Conservation (phyloP, 2,888 invertebrate genomes). For the Cosmia trapezina region DNA sequence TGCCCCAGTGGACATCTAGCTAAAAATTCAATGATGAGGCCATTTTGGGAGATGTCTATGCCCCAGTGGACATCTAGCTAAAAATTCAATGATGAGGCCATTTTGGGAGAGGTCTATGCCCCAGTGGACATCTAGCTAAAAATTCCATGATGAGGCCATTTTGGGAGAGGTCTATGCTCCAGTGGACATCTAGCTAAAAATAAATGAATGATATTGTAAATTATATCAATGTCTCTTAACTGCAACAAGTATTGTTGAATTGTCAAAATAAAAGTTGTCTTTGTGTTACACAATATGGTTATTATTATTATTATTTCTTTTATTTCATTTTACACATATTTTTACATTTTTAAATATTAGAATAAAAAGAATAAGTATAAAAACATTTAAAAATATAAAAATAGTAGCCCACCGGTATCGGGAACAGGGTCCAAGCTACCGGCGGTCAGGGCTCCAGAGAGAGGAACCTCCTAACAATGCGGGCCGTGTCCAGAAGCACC, state of each 20-base stretch:
- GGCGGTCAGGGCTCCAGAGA: no score
- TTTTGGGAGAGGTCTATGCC: background rate
- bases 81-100: no score
- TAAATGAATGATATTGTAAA: background rate
- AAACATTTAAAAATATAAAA: no score
- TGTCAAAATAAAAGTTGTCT: background rate
- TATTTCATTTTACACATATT: no score
- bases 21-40: no score
- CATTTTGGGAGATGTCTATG: background rate
- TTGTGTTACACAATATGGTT: slow-evolving; percentile 10
- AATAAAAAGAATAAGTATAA: no score
- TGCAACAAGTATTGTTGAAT: background rate
- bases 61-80: background rate
- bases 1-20: background rate
- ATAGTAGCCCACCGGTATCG: no score
- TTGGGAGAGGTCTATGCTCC: background rate
- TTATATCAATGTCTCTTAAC: background rate
- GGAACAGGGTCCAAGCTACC: no score
- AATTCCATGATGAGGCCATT: background rate
- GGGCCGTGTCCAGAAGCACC: no score
- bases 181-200: background rate
- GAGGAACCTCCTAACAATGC: no score
- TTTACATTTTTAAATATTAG: no score
- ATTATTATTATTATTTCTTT: no score
- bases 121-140: background rate